Conservation (phyloP, 2,888 invertebrate genomes). For the Drosophila neotestacea region DNA sequence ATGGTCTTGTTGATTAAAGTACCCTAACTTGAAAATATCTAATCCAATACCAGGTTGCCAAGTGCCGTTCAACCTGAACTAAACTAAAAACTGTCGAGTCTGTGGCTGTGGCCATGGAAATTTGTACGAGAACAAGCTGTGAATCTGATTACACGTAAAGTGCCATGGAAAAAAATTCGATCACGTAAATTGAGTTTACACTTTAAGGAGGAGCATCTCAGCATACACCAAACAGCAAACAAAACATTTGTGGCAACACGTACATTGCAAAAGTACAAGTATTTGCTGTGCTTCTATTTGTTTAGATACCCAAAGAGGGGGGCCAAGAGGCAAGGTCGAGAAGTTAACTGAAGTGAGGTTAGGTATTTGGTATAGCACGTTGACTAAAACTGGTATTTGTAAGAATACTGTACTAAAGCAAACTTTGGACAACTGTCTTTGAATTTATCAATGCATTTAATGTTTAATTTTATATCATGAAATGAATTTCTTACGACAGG, state of each 20-base stretch:
- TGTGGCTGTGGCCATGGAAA: constrained; percentile 1
- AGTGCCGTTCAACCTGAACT: constrained; percentile 22
- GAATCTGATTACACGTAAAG: constrained; percentile 69
- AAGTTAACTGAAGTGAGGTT: constrained; percentile 12
- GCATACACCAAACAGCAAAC: constrained; percentile 15
- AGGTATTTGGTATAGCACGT: neutral
- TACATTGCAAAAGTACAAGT: constrained; percentile 23
- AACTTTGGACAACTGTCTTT: neutral
- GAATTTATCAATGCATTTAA: constrained; percentile 11
- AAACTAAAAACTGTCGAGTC: constrained; percentile 1
- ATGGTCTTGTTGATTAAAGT: neutral
- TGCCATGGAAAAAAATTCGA: constrained; percentile 64
- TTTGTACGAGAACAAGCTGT: constrained; percentile 38
- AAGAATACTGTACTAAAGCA: too few relatives aligned
- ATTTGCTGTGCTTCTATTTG: constrained; percentile 36
- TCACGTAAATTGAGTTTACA: constrained; percentile 79
- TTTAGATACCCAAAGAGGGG: constrained; percentile 3
- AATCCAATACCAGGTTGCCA: neutral
- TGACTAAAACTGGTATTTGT: neutral
- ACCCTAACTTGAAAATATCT: neutral
- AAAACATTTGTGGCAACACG: constrained; percentile 55
- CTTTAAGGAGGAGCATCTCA: constrained; percentile 43
- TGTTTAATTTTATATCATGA: constrained; percentile 6
- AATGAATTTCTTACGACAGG: constrained; percentile 4
- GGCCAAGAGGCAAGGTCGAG: neutral